These are phyloP conservation scores for Rhabdophis nuchalis DNA, from an alignment of 2,797 vertebrate genomes.

Conservation along the genomic window DNA sequence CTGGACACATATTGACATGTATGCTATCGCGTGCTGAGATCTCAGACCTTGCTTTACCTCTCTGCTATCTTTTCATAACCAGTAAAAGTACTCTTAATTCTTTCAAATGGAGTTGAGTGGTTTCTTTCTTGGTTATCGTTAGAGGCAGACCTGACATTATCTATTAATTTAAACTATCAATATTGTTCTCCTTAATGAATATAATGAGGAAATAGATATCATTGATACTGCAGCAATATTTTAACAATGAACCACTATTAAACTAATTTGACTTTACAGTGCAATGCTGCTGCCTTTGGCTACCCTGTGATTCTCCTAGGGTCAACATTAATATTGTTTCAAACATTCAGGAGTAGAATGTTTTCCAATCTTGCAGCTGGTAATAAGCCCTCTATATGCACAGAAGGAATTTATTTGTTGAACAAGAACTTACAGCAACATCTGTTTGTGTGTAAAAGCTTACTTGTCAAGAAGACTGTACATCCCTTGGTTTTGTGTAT, in stretches of 20 bases:
- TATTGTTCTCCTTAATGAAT: background rate
- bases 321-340: background rate
- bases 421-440: background rate
- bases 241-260: background rate
- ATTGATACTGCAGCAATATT: background rate
- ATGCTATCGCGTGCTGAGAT: too few relatives aligned
- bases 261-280: background rate
- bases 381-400: background rate
- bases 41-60: too few relatives aligned
- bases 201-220: background rate
- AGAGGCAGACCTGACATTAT: too few relatives aligned
- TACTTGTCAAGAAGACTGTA: background rate
- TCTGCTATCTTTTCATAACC: too few relatives aligned
- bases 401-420: background rate
- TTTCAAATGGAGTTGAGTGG: too few relatives aligned
- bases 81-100: too few relatives aligned
- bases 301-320: background rate
- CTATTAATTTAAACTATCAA: background rate
- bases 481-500: background rate
- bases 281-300: background rate
- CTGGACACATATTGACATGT: too few relatives aligned
- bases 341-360: background rate
- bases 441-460: background rate
- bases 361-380: background rate
- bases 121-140: too few relatives aligned